Conservation (phyloP, 2,797 vertebrate genomes). For the Alauda arvensis region DNA sequence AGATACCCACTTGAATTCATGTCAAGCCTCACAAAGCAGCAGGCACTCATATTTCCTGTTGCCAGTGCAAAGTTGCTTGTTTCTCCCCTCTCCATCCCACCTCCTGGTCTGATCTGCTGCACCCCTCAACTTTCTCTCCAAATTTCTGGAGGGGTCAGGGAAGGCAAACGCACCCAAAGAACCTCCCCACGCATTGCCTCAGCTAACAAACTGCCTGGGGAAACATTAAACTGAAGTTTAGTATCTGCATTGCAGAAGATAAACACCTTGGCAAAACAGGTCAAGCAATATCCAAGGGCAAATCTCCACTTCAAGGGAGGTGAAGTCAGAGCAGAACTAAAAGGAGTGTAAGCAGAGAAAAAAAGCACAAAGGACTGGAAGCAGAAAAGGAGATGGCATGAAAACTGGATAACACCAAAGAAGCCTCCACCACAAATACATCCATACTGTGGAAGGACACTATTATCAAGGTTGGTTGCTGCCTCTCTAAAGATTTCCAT, state of each 20-base stretch:
- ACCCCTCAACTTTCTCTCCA: background rate
- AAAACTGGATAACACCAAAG: background rate
- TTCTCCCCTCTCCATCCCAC: background rate
- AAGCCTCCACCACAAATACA: background rate
- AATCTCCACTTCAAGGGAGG: background rate
- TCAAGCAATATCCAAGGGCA: constrained; percentile 31
- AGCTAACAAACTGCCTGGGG: background rate
- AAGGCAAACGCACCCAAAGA: background rate
- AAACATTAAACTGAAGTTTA: background rate
- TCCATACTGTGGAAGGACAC: fast-evolving
- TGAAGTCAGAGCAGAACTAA: background rate
- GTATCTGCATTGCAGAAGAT: constrained; percentile 40
- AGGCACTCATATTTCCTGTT: background rate
- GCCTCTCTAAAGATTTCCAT: background rate
- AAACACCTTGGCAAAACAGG: constrained; percentile 30
- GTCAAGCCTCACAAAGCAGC: fast-evolving
- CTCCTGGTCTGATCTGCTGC: background rate
- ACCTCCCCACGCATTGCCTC: fast-evolving
- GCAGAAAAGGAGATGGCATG: background rate
- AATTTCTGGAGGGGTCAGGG: background rate
- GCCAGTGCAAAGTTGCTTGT: background rate
- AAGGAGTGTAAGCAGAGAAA: background rate
- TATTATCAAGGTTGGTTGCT: background rate
- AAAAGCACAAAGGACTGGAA: background rate
- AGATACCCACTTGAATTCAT: background rate